These are phyloP conservation scores for Phthorimaea operculella DNA, from an alignment of 1,140 invertebrate genomes.

Conservation along the genomic window DNA sequence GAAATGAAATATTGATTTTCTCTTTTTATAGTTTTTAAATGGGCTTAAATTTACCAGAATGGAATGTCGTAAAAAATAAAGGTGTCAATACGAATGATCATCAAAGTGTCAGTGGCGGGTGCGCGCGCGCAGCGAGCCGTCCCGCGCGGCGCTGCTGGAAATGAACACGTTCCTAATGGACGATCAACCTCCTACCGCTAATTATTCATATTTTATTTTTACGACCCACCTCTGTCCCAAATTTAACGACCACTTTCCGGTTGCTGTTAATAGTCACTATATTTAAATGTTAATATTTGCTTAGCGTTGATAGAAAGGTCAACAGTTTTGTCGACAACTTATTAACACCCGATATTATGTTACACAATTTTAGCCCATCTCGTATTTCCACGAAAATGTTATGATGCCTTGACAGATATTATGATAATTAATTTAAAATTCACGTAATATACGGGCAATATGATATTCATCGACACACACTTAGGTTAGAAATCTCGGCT, in stretches of 20 bases:
- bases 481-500: constrained; percentile 13
- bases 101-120: constrained; percentile 19
- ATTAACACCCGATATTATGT: constrained; percentile 26
- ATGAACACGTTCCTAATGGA: constrained; percentile 37
- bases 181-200: constrained; percentile 40
- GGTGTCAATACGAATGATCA: constrained; percentile 19
- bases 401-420: constrained; percentile 12
- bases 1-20: too few species aligned
- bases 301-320: constrained; percentile 42
- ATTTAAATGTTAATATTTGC: constrained; percentile 43
- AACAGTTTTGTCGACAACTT: constrained; percentile 25
- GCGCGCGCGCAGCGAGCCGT: constrained; percentile 16
- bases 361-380: constrained; percentile 20
- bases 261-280: constrained; percentile 28
- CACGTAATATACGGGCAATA: constrained; percentile 20
- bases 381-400: constrained; percentile 23
- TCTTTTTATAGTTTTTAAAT: too few species aligned
- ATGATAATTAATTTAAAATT: constrained; percentile 20
- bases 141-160: constrained; percentile 16
- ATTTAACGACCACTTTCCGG: constrained; percentile 52
- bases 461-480: constrained; percentile 19
- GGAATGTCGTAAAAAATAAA: constrained; percentile 3
- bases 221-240: constrained; percentile 32
- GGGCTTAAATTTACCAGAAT: background rate
- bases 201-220: constrained; percentile 56